Conservation (phyloP, 2,797 vertebrate genomes). For the Siniperca obscura region DNA sequence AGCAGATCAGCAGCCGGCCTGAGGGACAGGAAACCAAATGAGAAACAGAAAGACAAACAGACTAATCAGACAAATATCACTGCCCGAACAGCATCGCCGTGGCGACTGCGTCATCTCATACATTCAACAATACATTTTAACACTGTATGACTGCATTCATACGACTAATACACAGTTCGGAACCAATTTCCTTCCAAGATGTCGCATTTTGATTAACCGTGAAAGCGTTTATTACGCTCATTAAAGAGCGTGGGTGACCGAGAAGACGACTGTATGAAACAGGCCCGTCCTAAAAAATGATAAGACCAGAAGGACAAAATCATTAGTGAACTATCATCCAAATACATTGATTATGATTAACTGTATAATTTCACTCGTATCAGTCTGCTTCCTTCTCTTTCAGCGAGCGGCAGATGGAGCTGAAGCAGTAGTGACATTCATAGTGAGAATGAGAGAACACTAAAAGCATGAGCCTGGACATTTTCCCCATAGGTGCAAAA, state of each 20-base stretch:
- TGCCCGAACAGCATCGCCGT: not conserved
- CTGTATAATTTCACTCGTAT: too few relatives aligned
- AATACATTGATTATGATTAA: too few relatives aligned
- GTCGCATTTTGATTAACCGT: not conserved
- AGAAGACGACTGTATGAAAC: too few relatives aligned
- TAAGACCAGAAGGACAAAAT: too few relatives aligned
- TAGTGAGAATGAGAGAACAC: too few relatives aligned
- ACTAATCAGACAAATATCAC: conserved; percentile 29
- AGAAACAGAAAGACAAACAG: conserved; percentile 19
- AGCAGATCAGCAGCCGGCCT: conserved; percentile 27
- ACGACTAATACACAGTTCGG: not conserved
- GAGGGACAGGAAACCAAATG: conserved; percentile 39
- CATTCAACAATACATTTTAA: not conserved
- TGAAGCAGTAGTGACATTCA: too few relatives aligned
- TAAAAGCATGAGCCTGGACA: too few relatives aligned
- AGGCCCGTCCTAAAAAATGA: too few relatives aligned
- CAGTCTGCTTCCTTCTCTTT: too few relatives aligned
- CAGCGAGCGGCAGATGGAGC: too few relatives aligned
- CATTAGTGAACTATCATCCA: too few relatives aligned
- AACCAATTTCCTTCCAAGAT: not conserved
- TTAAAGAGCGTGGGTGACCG: not conserved
- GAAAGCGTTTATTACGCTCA: not conserved
- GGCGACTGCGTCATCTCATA: not conserved
- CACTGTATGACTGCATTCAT: not conserved
- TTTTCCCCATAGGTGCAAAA: too few relatives aligned